These are phyloP conservation scores for Drosophila sucinea DNA, from an alignment of 1,140 invertebrate species.

Conservation along the genomic window DNA sequence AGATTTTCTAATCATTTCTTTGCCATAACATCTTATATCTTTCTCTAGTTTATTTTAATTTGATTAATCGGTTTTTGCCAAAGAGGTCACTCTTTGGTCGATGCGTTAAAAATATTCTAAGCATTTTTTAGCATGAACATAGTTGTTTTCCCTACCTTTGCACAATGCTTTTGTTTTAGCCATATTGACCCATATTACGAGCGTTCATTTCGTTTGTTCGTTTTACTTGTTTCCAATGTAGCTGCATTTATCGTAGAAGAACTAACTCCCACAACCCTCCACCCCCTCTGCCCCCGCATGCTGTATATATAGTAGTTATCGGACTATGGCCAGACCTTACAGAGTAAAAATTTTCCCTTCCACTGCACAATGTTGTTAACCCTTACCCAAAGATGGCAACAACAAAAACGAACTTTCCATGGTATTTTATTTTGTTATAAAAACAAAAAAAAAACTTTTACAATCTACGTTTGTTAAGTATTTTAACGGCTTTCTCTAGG, in stretches of 20 bases:
- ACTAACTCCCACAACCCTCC: background rate
- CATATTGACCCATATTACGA: conserved; percentile 73
- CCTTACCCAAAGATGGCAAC: conserved; percentile 37
- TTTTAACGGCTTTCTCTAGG: conserved; percentile 72
- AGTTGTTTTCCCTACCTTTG: conserved; percentile 40
- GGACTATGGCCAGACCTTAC: conserved; percentile 17
- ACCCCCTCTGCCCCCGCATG: background rate
- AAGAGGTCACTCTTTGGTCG: background rate
- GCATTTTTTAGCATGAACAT: conserved; percentile 27
- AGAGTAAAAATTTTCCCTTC: conserved; percentile 60
- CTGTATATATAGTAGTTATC: conserved; percentile 18
- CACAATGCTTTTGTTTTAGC: conserved; percentile 65
- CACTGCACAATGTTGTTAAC: conserved; percentile 65
- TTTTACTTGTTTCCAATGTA: conserved; percentile 36
- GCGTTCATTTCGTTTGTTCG: conserved; percentile 46
- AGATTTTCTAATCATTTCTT: too few relatives aligned
- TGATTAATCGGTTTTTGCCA: too few relatives aligned
- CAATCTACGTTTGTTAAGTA: conserved; percentile 82
- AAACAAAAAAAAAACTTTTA: conserved; percentile 79
- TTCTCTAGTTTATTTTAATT: too few relatives aligned
- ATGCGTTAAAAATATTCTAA: background rate
- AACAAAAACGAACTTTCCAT: conserved; percentile 48
- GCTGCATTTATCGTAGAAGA: conserved; percentile 52
- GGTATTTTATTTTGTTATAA: conserved; percentile 74
- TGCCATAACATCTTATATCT: too few relatives aligned